These are phyloP conservation scores for Sciaenops ocellatus DNA, from an alignment of 2,797 vertebrate species.

Conservation along the genomic window DNA sequence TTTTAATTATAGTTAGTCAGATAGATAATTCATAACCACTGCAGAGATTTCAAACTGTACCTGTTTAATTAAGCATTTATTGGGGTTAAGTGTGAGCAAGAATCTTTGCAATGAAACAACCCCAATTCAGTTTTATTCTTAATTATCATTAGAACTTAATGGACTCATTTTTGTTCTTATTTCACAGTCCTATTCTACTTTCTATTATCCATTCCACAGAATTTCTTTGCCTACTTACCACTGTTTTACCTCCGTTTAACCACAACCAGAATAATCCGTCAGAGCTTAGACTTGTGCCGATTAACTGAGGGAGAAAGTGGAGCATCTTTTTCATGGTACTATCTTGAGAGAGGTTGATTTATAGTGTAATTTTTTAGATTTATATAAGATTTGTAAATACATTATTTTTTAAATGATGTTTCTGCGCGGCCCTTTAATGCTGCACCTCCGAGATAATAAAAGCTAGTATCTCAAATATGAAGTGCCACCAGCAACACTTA, in stretches of 20 bases:
- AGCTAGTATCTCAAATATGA: constrained; percentile 77
- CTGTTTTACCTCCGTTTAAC: constrained; percentile 20
- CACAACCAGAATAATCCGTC: constrained; percentile 28
- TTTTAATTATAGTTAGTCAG: constrained; percentile 38
- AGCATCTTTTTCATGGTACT: constrained; percentile 39
- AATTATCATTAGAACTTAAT: neutral
- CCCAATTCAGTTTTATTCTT: constrained; percentile 1
- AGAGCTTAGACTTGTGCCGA: constrained; percentile 20
- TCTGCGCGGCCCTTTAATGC: constrained; percentile 65
- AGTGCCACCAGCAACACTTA: constrained; percentile 79
- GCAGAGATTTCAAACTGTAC: constrained; percentile 15
- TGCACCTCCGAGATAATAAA: constrained; percentile 77
- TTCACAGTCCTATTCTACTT: constrained; percentile 4
- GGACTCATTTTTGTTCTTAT: neutral
- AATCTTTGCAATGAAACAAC: constrained; percentile 7
- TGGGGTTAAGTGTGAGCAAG: constrained; percentile 33
- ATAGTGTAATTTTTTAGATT: constrained; percentile 55
- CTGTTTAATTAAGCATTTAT: constrained; percentile 44
- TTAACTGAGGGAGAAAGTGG: constrained; percentile 29
- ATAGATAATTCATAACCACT: constrained; percentile 22
- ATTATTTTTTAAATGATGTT: constrained; percentile 64
- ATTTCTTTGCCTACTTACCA: neutral
- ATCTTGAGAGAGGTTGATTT: constrained; percentile 64
- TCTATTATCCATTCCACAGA: constrained; percentile 3
- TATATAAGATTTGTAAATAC: constrained; percentile 69